phyloP scores from a whole-genome alignment of 2,888 invertebrate genomes.

The Agrochola circellaris region DNA sequence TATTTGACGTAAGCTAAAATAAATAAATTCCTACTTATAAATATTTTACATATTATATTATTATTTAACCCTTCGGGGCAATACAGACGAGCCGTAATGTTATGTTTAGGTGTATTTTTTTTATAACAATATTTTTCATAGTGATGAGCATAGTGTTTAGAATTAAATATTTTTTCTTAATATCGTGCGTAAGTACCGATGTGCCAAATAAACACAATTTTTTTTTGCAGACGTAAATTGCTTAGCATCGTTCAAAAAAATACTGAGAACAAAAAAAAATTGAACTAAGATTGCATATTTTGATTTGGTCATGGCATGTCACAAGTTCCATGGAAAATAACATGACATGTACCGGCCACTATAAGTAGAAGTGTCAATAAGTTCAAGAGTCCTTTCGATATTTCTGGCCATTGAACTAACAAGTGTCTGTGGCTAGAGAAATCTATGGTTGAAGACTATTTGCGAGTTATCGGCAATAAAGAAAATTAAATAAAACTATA shows the following conservation, averaged over 20 bases:
- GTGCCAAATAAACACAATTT: too few species aligned
- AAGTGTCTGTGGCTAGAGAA: conserved; percentile 7
- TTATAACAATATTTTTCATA: too few species aligned
- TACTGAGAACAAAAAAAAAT: too few species aligned
- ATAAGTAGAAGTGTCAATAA: conserved; percentile 41
- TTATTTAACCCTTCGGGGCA: too few species aligned
- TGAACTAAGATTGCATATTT: background rate
- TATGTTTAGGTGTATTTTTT: too few species aligned
- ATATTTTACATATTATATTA: too few species aligned
- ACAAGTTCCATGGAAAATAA: conserved; percentile 23
- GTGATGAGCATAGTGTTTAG: too few species aligned
- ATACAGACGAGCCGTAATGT: too few species aligned
- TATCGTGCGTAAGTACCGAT: too few species aligned
- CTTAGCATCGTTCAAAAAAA: too few species aligned
- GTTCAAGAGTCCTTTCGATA: conserved; percentile 37
- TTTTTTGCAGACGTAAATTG: too few species aligned
- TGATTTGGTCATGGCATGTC: background rate
- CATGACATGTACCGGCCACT: conserved; percentile 8
- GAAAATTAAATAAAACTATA: background rate
- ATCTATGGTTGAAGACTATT: background rate
- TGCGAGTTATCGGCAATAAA: background rate
- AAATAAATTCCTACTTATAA: conserved; percentile 3
- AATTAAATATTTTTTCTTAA: too few species aligned
- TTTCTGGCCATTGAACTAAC: conserved; percentile 35
- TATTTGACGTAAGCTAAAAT: conserved; percentile 13